These are phyloP conservation scores for Tetragonisca angustula DNA, from an alignment of 2,888 invertebrate species.

Conservation along the genomic window DNA sequence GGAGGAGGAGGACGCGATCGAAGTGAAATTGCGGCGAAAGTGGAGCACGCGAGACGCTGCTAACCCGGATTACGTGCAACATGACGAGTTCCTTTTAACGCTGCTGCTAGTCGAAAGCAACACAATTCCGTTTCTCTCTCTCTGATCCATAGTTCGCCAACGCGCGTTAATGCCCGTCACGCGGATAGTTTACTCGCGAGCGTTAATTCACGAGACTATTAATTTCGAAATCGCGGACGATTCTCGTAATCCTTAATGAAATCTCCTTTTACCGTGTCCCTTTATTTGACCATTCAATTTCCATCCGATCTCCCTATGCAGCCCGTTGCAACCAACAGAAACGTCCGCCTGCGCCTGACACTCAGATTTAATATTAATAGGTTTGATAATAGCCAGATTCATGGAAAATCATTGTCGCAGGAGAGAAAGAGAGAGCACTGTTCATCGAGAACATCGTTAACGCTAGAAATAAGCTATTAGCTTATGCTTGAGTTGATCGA, in stretches of 20 bases:
- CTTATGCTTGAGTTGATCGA: slow-evolving; percentile 13
- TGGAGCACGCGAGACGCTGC: background rate
- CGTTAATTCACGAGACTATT: slow-evolving; percentile 1
- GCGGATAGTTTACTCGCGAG: background rate
- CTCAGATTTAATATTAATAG: slow-evolving; percentile 11
- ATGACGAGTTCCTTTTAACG: slow-evolving; percentile 5
- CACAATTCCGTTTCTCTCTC: background rate
- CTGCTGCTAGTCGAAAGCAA: slow-evolving; percentile 7
- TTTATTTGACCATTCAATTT: background rate
- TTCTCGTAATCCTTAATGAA: background rate
- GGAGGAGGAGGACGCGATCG: no score
- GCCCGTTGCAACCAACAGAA: background rate
- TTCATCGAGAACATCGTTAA: slow-evolving; percentile 14
- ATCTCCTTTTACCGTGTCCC: background rate
- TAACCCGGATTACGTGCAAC: slow-evolving; percentile 6
- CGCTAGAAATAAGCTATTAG: slow-evolving; percentile 15
- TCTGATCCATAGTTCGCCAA: slow-evolving; percentile 5
- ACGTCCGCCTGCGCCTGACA: no score
- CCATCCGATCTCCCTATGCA: slow-evolving; percentile 1
- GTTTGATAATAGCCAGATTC: background rate
- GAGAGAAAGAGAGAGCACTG: background rate
- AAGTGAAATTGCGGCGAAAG: background rate
- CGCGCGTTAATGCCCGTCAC: slow-evolving; percentile 18
- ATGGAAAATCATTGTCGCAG: background rate
- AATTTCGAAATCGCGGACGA: slow-evolving; percentile 4